phyloP scores from a whole-genome alignment of 2,797 vertebrate genomes.

The Falco columbarius region DNA sequence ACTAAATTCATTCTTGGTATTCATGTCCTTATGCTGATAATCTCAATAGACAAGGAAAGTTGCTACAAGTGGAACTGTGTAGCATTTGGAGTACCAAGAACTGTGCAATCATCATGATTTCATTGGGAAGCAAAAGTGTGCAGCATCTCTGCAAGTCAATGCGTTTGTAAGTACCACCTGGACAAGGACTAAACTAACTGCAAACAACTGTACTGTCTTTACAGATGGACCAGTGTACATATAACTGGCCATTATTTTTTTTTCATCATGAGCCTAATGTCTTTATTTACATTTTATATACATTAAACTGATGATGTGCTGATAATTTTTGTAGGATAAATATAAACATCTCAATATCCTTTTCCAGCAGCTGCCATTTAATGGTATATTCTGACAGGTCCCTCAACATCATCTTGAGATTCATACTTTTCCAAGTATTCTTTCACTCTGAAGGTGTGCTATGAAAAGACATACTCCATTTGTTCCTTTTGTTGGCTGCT shows the following conservation, averaged over 20 bases:
- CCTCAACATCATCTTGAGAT: neutral
- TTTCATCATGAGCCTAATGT: neutral
- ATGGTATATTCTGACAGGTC: neutral
- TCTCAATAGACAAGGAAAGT: neutral
- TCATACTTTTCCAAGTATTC: neutral
- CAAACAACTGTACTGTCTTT: neutral
- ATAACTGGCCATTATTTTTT: neutral
- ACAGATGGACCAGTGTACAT: neutral
- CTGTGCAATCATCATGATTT: neutral
- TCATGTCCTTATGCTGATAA: neutral
- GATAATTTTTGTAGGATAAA: neutral
- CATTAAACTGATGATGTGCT: neutral
- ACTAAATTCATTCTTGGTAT: neutral
- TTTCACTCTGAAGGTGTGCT: neutral
- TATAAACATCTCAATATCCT: neutral
- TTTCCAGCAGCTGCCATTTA: neutral
- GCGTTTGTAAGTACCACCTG: neutral
- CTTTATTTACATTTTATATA: neutral
- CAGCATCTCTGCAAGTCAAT: neutral
- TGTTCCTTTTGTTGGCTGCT: conserved; percentile 4
- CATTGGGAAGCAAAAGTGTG: neutral
- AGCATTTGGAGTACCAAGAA: neutral
- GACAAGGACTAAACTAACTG: neutral
- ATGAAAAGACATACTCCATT: neutral
- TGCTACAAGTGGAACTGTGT: neutral